A percentile compares a stretch with the other conserved stretches of the same genome.
phyloP scores from a whole-genome alignment of 2,797 vertebrate species.

The Diplodus sargus region DNA sequence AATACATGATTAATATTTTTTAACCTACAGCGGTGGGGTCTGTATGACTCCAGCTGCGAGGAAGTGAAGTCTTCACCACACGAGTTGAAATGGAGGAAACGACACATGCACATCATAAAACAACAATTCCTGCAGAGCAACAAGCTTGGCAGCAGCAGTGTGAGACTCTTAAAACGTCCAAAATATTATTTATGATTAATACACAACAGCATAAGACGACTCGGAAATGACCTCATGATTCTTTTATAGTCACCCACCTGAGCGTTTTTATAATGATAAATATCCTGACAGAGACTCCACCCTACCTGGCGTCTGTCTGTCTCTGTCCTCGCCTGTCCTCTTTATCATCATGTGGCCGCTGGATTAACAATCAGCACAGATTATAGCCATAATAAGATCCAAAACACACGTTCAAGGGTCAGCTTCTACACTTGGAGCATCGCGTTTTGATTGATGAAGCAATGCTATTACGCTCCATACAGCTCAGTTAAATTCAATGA shows the following conservation, averaged over 20 bases:
- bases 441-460: slow-evolving; percentile 8
- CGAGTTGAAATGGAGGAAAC: background rate
- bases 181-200: background rate
- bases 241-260: background rate
- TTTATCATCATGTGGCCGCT: slow-evolving; percentile 67
- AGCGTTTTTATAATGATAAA: slow-evolving; percentile 45
- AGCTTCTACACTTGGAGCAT: slow-evolving; percentile 11
- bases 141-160: background rate
- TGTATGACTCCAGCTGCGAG: background rate
- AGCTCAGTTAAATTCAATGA: slow-evolving; percentile 6
- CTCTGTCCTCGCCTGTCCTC: slow-evolving; percentile 54
- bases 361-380: slow-evolving; percentile 70
- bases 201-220: background rate
- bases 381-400: slow-evolving; percentile 69
- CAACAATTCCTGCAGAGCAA: background rate
- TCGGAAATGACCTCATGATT: background rate
- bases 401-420: slow-evolving; percentile 67
- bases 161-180: background rate
- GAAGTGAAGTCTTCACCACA: background rate
- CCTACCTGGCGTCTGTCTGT: slow-evolving; percentile 69
- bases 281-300: slow-evolving; percentile 60
- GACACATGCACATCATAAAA: background rate
- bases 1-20: too few relatives aligned
- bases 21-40: too few relatives aligned
- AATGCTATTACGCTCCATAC: background rate